Base-by-base conservation (phyloP, 2,888 invertebrate genomes). In the Tinea pellionella region DNA sequence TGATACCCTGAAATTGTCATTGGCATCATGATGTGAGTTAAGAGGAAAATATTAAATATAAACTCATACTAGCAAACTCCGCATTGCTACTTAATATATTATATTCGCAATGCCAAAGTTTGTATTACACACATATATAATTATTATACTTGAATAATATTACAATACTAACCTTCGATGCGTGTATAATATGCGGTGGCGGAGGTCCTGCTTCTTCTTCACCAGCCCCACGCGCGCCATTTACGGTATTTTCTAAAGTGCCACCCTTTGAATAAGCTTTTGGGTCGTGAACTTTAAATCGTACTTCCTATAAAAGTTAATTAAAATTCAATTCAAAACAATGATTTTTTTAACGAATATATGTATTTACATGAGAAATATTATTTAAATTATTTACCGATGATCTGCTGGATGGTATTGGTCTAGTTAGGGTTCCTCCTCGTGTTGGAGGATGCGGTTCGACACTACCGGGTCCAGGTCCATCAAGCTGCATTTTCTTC, bases 201-300 rank as follows among this genome's bases (percentile, higher is more conserved):
- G 88, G 82, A 66, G 87, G 83, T 63, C 86, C 84, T 68, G 89
- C 90, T 63, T 82, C 77, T 65, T 88, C 85, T 47, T 83, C 77
- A 66, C 88, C 78, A 67, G 89, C 80, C 69, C 91, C 82, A 66
- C 91, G 78, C 66, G 90, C 84, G 57, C 94, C 93, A 77, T 94
- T 94, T 67, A 94, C 92, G 65, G 94, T 94, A 78, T 94, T 94
- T 83, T 94, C 94, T 69, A 94, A 86, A 51, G 93, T 93, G 61
- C 93, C 93, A 63, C 94, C 94, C 85, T 94, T 94, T 78, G 93
- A 92, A 84, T 94, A 93, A 78, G 92, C 93, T 87, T 94, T 94
- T 63, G 94, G 93, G 89, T 94, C 94, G 89, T 94, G 93, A 71
- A 94, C 93, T 89, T 94, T 94, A 90, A 93, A 94, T 78, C 94